Evolutionary conservation across 2,113 vertebrate species (phyloP), one percentile per base, ranked within the genome.

Genomic region (Propithecus coquereli): DNA sequence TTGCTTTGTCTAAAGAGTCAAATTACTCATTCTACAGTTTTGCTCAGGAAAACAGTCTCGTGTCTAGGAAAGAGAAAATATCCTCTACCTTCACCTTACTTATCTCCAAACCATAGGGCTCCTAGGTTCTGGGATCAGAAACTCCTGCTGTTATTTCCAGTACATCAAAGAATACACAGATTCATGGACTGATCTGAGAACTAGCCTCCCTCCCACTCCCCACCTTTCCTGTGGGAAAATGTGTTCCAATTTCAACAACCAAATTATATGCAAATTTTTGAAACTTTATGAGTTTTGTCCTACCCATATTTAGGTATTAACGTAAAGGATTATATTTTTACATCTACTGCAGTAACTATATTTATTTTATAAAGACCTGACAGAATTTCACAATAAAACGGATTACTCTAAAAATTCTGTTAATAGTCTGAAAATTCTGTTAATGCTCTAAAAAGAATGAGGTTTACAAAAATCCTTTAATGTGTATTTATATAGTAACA

Each of bases 321-420:
- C 61, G 18, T 61, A 93, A 95, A 85, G 1, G 5, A 66, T 87
- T 96, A 6, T 65, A 82, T 45, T 93, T 96, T 95, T 80, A 77
- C 25, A 73, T 25, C 43, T 81, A 47, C 18, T 66, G 0, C 1
- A 94, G 22, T 80, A 91, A 27, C 4, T 50, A 2, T 8, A 83
- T 86, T 63, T 54, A 43, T 85, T 77, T 71, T 94, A 74, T 14
- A 77, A 94, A 87, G n/a, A 74, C 6, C 23, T 74, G 43, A 37
- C 16, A 87, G 9, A 93, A 4, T 47, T 87, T 81, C 25, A 59
- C 52, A 94, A 70, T 85, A 83, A 52, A 87, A 87, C 70, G 32
- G 8, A 57, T 76, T 85, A 86, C 30, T 37, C 66, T 85, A 79
- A 66, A 83, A 87, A 34, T 73, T 23, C 8, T 91, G 3, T n/a